Evolutionary conservation across 2,113 vertebrate species (phyloP).

Genomic region (Formicarius rufipectus): DNA sequence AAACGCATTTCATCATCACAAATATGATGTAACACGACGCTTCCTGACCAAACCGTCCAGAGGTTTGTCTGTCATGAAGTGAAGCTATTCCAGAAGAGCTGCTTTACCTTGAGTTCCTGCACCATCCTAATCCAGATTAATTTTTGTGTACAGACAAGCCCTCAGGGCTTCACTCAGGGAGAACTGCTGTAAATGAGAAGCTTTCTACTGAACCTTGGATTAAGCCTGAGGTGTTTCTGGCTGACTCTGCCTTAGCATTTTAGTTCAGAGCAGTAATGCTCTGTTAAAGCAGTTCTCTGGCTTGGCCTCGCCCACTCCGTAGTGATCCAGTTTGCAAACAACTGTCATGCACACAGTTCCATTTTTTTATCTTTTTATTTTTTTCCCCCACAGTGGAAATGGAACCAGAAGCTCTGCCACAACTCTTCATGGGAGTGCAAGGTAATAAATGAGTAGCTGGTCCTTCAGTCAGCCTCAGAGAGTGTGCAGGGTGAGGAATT

Average conservation of each 20-base stretch:
- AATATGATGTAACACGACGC: background rate
- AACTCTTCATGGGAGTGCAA: background rate
- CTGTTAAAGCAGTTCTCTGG: background rate
- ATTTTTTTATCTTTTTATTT: background rate
- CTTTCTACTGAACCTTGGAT: background rate
- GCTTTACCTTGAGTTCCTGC: background rate
- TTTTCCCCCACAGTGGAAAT: fast-evolving
- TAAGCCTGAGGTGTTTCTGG: background rate
- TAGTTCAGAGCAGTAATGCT: background rate
- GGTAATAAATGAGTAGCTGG: background rate
- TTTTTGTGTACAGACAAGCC: constrained; percentile 31
- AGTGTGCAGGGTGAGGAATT: background rate
- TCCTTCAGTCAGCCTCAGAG: background rate
- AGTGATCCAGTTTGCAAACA: background rate
- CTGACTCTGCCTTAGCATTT: background rate
- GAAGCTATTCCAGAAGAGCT: constrained; percentile 24
- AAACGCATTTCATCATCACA: constrained; percentile 25
- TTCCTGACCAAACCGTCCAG: background rate
- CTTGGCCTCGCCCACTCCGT: background rate
- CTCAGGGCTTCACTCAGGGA: constrained; percentile 4
- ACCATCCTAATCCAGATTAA: constrained; percentile 51
- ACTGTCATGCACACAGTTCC: background rate
- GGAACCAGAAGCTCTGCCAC: background rate
- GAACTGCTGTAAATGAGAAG: background rate
- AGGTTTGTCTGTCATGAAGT: background rate